phyloP scores from a whole-genome alignment of 2,797 vertebrate genomes.

The Molossus molossus region DNA sequence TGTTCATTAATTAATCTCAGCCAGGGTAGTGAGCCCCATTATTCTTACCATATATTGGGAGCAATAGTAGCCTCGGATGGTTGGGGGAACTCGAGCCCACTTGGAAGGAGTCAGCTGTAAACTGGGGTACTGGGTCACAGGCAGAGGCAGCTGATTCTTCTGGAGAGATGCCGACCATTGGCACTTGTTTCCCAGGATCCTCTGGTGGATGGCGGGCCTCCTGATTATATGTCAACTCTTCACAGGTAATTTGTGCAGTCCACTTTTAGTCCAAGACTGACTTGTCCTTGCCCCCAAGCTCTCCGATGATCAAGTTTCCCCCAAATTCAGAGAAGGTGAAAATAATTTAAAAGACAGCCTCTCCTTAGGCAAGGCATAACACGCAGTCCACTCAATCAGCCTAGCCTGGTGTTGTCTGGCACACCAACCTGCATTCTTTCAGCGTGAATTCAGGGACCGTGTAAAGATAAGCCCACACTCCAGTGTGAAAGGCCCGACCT shows the following conservation, averaged over 20 bases:
- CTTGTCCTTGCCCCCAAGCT: not conserved
- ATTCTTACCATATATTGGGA: not conserved
- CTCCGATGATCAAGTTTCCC: not conserved
- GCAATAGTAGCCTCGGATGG: not conserved
- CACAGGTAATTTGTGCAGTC: slow-evolving; percentile 17
- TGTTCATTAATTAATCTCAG: not conserved
- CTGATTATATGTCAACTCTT: not conserved
- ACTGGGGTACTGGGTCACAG: not conserved
- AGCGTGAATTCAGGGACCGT: slow-evolving; percentile 58
- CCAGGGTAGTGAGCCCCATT: not conserved
- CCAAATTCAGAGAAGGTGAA: slow-evolving; percentile 62
- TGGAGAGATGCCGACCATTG: not conserved
- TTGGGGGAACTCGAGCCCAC: not conserved
- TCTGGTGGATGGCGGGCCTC: not conserved
- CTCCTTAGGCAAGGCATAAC: not conserved
- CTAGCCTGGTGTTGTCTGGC: slow-evolving; percentile 8
- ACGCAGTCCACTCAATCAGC: not conserved
- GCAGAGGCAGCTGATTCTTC: not conserved
- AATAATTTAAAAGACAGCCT: slow-evolving; percentile 47
- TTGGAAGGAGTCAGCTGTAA: slow-evolving; percentile 17
- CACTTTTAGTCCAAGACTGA: slow-evolving; percentile 27
- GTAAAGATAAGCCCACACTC: slow-evolving; percentile 67
- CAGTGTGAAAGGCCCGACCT: slow-evolving; percentile 66
- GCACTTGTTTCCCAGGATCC: slow-evolving; percentile 31
- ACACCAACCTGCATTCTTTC: slow-evolving; percentile 26